phyloP scores from a whole-genome alignment of 2,888 invertebrate species.

The Caenorhabditis sp. region DNA sequence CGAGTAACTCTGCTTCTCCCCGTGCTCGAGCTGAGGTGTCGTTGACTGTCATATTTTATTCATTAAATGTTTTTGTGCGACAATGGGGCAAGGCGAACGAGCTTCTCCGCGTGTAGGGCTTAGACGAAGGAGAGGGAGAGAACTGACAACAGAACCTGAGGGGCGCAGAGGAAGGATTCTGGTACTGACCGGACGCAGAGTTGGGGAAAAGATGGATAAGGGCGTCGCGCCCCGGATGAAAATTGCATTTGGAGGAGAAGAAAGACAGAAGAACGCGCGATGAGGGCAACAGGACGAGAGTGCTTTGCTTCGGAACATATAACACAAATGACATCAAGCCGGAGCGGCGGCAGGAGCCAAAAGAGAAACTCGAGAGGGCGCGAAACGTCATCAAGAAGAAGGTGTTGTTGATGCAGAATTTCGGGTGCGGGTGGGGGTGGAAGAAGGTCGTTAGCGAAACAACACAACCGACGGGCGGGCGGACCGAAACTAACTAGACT shows the following conservation, averaged over 20 bases:
- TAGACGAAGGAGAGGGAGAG: neutral
- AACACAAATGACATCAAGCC: constrained; percentile 4
- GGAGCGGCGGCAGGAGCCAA: neutral
- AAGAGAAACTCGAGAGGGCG: constrained; percentile 10
- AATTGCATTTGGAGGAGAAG: constrained; percentile 14
- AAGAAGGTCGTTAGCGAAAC: constrained; percentile 38
- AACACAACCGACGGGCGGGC: no score
- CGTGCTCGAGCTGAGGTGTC: constrained; percentile 36
- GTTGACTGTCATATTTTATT: constrained; percentile 63
- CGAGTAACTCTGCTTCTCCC: constrained; percentile 23
- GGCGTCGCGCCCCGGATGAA: constrained; percentile 6
- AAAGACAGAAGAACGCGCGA: no score
- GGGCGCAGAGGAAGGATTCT: constrained; percentile 9
- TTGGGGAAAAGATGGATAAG: neutral
- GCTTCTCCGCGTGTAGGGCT: neutral
- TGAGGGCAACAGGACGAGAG: neutral
- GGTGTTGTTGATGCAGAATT: no score
- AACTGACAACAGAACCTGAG: neutral
- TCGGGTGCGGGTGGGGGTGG: constrained; percentile 2
- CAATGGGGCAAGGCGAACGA: constrained; percentile 48
- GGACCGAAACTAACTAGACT: constrained; percentile 46
- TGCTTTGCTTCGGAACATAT: neutral
- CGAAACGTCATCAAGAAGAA: constrained; percentile 1
- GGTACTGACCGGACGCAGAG: constrained; percentile 10
- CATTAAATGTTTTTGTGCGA: constrained; percentile 63